These are phyloP conservation scores for Psettodes erumei DNA, from an alignment of 2,113 vertebrate genomes.

Conservation along the genomic window DNA sequence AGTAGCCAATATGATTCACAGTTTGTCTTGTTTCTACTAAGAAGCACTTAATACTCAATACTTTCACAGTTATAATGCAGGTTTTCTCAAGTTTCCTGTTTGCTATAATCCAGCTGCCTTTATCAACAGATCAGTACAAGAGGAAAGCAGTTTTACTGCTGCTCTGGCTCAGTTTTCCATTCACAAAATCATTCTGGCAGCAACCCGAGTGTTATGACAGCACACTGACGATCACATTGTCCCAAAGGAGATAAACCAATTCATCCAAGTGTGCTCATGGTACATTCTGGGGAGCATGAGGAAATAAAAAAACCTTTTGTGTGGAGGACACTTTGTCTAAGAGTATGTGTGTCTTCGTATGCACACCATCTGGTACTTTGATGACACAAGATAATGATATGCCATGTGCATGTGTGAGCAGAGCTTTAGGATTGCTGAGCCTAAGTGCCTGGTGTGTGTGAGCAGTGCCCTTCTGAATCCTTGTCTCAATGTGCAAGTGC, in stretches of 20 bases:
- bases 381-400: conserved; percentile 18
- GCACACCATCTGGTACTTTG: conserved; percentile 15
- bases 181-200: conserved; percentile 39
- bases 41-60: neutral
- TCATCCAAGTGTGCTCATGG: conserved; percentile 46
- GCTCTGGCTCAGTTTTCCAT: conserved; percentile 33
- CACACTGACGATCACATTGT: conserved; percentile 39
- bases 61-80: neutral
- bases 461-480: conserved; percentile 67
- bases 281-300: conserved; percentile 35
- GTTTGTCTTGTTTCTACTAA: conserved; percentile 13
- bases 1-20: neutral
- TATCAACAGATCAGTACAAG: conserved; percentile 36
- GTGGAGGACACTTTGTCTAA: conserved; percentile 13
- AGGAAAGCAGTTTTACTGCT: conserved; percentile 28
- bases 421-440: conserved; percentile 10
- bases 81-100: conserved; percentile 8
- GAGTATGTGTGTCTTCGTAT: neutral
- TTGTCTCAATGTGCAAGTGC: conserved; percentile 66
- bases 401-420: conserved; percentile 2
- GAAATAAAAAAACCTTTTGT: conserved; percentile 47
- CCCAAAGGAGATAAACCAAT: conserved; percentile 50
- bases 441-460: conserved; percentile 1
- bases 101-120: neutral
- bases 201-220: conserved; percentile 43